A percentile compares a stretch with the other conserved stretches of the same genome.
phyloP scores from a whole-genome alignment of 2,888 invertebrate genomes.

The Melangyna quadrimaculata region DNA sequence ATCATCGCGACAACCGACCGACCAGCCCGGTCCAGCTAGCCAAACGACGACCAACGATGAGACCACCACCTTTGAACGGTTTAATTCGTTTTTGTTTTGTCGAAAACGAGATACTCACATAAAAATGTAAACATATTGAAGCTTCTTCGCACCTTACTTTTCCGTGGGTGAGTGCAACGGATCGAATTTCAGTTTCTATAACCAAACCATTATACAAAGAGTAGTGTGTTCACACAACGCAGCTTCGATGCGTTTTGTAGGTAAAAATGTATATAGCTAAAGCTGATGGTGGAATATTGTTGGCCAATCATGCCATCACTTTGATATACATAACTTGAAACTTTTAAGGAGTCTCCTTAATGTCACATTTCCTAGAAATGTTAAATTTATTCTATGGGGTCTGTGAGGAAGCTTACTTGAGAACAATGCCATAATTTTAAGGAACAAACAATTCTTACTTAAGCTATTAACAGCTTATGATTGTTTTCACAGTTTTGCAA shows the following conservation, averaged over 20 bases:
- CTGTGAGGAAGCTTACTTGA: too few species aligned
- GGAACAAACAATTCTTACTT: too few species aligned
- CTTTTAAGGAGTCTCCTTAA: not conserved
- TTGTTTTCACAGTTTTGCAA: too few species aligned
- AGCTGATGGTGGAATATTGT: not conserved
- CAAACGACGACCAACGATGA: not conserved
- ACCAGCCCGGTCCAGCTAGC: not conserved
- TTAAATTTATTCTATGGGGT: not conserved
- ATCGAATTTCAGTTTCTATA: constrained; percentile 55
- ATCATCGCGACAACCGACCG: constrained; percentile 23
- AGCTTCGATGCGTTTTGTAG: not conserved
- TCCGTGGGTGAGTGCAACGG: constrained; percentile 66
- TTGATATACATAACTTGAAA: not conserved
- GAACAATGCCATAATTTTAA: too few species aligned
- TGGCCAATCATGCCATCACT: not conserved
- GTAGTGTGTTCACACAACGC: not conserved
- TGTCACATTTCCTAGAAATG: not conserved
- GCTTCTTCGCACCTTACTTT: constrained; percentile 53
- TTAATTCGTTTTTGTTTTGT: constrained; percentile 68
- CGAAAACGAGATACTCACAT: constrained; percentile 54
- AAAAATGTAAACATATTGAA: constrained; percentile 66
- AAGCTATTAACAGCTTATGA: too few species aligned
- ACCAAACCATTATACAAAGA: not conserved
- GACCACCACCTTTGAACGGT: constrained; percentile 67
- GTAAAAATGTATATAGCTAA: not conserved